Conservation (phyloP, 1,140 invertebrate genomes). For the Pectinophora gossypiella region DNA sequence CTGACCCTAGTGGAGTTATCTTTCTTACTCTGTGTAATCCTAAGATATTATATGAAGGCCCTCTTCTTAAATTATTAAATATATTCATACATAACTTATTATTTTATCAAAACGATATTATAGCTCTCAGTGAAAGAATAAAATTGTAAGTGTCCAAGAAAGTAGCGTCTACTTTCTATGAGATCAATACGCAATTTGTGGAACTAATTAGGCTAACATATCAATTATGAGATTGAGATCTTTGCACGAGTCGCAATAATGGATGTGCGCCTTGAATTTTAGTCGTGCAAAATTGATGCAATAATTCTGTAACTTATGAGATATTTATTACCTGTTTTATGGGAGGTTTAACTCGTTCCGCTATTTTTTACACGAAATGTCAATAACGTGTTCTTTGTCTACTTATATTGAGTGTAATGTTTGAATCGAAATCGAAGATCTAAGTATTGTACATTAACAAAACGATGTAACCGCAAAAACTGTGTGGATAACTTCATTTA, state of each 20-base stretch:
- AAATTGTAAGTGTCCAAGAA: neutral
- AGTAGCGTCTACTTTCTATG: neutral
- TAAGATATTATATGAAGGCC: neutral
- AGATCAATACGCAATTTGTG: conserved; percentile 7
- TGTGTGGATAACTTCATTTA: no score
- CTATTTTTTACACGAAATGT: no score
- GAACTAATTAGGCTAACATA: conserved; percentile 29
- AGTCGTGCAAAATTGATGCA: no score
- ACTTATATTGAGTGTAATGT: no score
- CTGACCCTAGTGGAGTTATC: conserved; percentile 29
- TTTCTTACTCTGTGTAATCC: conserved; percentile 24
- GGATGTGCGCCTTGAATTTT: no score
- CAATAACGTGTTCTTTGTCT: no score
- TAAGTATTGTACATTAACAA: no score
- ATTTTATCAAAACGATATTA: neutral
- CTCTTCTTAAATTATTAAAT: conserved; percentile 1
- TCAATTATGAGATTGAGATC: conserved; percentile 25
- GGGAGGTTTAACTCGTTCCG: no score
- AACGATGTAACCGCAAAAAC: no score
- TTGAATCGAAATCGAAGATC: no score
- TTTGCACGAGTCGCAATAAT: no score
- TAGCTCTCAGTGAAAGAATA: neutral
- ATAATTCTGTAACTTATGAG: conserved; percentile 19
- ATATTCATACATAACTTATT: neutral
- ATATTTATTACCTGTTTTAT: no score